Conservation (phyloP, 2,888 invertebrate species). For the Protodeltote pygarga region DNA sequence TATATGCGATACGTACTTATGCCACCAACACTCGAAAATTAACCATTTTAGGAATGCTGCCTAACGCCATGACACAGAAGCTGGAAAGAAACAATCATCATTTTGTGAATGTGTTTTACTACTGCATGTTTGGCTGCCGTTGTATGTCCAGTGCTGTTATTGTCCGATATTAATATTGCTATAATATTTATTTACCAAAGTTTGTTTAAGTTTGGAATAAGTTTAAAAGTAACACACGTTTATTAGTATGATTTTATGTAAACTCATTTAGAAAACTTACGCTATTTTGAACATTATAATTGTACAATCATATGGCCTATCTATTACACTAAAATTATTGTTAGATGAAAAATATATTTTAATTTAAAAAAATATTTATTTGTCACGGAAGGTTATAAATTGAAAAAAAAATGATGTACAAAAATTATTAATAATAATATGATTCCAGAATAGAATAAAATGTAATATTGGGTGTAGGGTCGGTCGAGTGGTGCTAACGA, state of each 20-base stretch:
- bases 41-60: slow-evolving; percentile 79
- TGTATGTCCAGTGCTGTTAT: slow-evolving; percentile 63
- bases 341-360: too few species aligned
- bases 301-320: not conserved
- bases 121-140: slow-evolving; percentile 68
- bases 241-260: slow-evolving; percentile 23
- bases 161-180: slow-evolving; percentile 57
- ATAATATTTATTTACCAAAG: slow-evolving; percentile 50
- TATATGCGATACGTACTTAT: slow-evolving; percentile 58
- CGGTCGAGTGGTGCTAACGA: slow-evolving; percentile 82
- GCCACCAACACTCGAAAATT: slow-evolving; percentile 73
- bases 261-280: slow-evolving; percentile 26
- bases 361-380: not conserved
- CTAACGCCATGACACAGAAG: slow-evolving; percentile 78
- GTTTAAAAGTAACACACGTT: slow-evolving; percentile 35
- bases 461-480: slow-evolving; percentile 61
- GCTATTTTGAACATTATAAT: slow-evolving; percentile 15
- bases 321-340: not conserved
- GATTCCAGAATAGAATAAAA: slow-evolving; percentile 27
- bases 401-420: too few species aligned
- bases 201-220: slow-evolving; percentile 41
- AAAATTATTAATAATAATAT: not conserved
- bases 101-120: slow-evolving; percentile 79
- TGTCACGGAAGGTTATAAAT: not conserved
- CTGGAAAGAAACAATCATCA: slow-evolving; percentile 69